Evolutionary conservation across 2,888 invertebrate species (phyloP).

Genomic region (Himalopsyche anomala): DNA sequence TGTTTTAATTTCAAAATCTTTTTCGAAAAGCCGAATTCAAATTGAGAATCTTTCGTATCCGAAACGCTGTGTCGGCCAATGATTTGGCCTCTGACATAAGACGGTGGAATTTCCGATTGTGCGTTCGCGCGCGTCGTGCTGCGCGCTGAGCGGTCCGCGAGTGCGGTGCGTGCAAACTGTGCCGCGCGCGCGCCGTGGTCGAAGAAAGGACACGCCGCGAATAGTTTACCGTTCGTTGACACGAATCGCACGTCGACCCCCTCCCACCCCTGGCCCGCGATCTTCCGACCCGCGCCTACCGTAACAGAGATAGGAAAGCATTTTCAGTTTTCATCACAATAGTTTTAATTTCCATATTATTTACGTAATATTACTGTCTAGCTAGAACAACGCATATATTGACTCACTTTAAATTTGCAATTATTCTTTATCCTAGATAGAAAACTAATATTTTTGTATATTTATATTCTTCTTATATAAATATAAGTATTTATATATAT

Average conservation of each 20-base stretch:
- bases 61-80: slow-evolving; percentile 26
- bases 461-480: too few relatives aligned
- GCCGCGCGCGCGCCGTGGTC: slow-evolving; percentile 46
- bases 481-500: too few relatives aligned
- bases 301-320: slow-evolving; percentile 32
- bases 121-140: slow-evolving; percentile 44
- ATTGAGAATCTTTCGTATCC: slow-evolving; percentile 37
- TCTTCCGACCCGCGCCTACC: slow-evolving; percentile 32
- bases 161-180: slow-evolving; percentile 46
- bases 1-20: too few relatives aligned
- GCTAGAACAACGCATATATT: too few relatives aligned
- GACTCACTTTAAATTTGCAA: too few relatives aligned
- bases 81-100: slow-evolving; percentile 43
- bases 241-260: slow-evolving; percentile 61
- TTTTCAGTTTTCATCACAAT: slow-evolving; percentile 8
- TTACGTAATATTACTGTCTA: too few relatives aligned
- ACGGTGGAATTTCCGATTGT: slow-evolving; percentile 44
- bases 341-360: too few relatives aligned
- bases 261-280: slow-evolving; percentile 45
- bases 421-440: too few relatives aligned
- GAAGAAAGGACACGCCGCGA: slow-evolving; percentile 60
- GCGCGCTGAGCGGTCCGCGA: slow-evolving; percentile 47
- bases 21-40: neutral
- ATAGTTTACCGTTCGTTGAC: slow-evolving; percentile 70
- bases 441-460: too few relatives aligned